These are phyloP conservation scores for Musca domestica DNA, from an alignment of 1,140 invertebrate species.

Conservation along the genomic window DNA sequence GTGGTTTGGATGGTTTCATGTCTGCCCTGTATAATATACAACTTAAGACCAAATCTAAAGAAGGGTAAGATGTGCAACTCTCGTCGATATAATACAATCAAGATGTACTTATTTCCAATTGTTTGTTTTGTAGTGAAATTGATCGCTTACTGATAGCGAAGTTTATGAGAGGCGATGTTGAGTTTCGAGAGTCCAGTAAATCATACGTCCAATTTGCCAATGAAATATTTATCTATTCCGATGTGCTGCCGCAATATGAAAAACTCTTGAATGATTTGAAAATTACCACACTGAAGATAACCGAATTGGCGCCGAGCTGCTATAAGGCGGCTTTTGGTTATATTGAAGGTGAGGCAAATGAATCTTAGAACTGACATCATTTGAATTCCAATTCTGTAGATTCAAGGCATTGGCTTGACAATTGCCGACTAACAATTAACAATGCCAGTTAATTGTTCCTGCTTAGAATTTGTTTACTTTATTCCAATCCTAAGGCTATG, in stretches of 20 bases:
- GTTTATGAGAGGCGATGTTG: slow-evolving; percentile 46
- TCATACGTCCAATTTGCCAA: slow-evolving; percentile 48
- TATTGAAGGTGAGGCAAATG: slow-evolving; percentile 31
- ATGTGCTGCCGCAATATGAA: slow-evolving; percentile 42
- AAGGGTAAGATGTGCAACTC: slow-evolving; percentile 13
- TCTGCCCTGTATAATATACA: slow-evolving; percentile 45
- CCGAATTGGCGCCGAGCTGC: slow-evolving; percentile 35
- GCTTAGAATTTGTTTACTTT: too few species aligned
- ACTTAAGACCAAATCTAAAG: slow-evolving; percentile 30
- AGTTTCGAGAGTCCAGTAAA: slow-evolving; percentile 40
- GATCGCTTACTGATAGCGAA: slow-evolving; percentile 40
- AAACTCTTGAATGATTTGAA: slow-evolving; percentile 31
- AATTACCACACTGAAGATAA: slow-evolving; percentile 1
- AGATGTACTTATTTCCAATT: not conserved
- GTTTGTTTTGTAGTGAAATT: slow-evolving; percentile 6
- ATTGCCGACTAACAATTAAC: too few species aligned
- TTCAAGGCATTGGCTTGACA: too few species aligned
- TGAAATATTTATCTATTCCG: slow-evolving; percentile 41
- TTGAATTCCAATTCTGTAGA: too few species aligned
- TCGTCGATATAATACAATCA: not conserved
- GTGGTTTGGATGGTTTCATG: slow-evolving; percentile 48
- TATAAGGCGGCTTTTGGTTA: slow-evolving; percentile 39
- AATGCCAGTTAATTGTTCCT: too few species aligned
- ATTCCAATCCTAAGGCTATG: too few species aligned
- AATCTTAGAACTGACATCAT: too few species aligned